phyloP scores from a whole-genome alignment of 37 sponge, comb jelly and placozoan species.

The Axinella damicornis region DNA sequence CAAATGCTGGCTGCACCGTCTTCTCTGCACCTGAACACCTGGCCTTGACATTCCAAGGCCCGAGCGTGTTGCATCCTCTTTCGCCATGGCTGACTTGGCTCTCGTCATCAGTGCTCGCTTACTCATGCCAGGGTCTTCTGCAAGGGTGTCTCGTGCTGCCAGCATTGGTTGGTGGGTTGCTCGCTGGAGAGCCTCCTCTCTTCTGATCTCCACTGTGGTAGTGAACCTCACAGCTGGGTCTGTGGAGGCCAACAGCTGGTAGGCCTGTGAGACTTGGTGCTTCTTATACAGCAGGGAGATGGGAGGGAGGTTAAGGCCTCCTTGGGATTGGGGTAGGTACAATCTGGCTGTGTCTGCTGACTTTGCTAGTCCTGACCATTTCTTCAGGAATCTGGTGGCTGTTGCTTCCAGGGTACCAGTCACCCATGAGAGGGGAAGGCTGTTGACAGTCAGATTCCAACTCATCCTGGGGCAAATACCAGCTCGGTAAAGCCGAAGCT shows the following conservation, averaged over 20 bases:
- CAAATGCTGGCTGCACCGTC: not conserved
- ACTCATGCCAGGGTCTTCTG: slow-evolving; percentile 23
- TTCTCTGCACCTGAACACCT: not conserved
- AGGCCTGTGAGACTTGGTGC: not conserved
- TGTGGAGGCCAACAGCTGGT: not conserved
- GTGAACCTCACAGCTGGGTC: slow-evolving; percentile 9
- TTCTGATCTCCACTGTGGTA: not conserved
- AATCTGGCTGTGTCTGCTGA: not conserved
- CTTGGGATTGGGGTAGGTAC: slow-evolving; percentile 16
- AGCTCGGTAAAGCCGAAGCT: slow-evolving; percentile 13
- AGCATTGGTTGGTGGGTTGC: not conserved
- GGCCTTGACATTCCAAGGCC: not conserved
- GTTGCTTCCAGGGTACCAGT: slow-evolving; percentile 21
- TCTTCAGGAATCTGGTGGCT: slow-evolving; percentile 28
- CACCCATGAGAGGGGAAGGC: slow-evolving; percentile 28
- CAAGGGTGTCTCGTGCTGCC: not conserved
- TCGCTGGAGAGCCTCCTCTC: not conserved
- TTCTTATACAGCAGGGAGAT: slow-evolving; percentile 12
- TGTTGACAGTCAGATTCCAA: slow-evolving; percentile 21
- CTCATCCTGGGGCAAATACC: slow-evolving; percentile 31
- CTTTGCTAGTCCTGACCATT: slow-evolving; percentile 10
- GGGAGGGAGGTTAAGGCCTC: slow-evolving; percentile 21
- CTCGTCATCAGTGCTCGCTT: not conserved
- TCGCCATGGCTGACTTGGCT: not conserved
- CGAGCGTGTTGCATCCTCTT: not conserved